Percentiles rank a stretch among this genome's conserved stretches.
These are phyloP conservation scores for Sceloporus tristichus DNA, from an alignment of 2,113 vertebrate species.

Conservation along the genomic window DNA sequence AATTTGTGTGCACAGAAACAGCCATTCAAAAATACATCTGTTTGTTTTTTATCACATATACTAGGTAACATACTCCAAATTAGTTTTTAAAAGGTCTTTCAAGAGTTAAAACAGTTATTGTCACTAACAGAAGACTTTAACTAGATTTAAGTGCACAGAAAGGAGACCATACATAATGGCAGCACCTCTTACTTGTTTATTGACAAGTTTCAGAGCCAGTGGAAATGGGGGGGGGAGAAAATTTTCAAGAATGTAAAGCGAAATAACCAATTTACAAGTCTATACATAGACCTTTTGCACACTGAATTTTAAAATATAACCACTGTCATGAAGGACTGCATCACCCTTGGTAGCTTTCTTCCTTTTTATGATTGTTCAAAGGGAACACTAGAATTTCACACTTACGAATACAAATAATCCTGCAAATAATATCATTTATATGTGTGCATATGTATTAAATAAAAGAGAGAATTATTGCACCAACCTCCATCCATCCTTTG, in stretches of 20 bases:
- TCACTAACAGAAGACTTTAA: neutral
- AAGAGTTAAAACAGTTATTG: neutral
- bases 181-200: neutral
- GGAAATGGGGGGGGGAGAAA: neutral
- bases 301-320: neutral
- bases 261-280: neutral
- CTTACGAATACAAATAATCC: neutral
- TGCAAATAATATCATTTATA: neutral
- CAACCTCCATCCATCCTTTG: slow-evolving; percentile 92
- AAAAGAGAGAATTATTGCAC: neutral
- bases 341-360: neutral
- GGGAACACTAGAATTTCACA: neutral
- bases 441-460: neutral
- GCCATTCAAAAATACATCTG: neutral
- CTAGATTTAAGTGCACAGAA: neutral
- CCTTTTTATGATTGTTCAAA: neutral
- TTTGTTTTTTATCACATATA: neutral
- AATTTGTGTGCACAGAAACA: neutral
- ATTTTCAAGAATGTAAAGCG: neutral
- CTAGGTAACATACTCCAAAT: neutral
- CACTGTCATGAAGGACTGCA: neutral
- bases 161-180: neutral
- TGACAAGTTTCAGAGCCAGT: neutral
- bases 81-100: neutral
- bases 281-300: neutral